Evolutionary conservation across 2,888 invertebrate genomes (phyloP).

Genomic region (Pterobdella sp.): DNA sequence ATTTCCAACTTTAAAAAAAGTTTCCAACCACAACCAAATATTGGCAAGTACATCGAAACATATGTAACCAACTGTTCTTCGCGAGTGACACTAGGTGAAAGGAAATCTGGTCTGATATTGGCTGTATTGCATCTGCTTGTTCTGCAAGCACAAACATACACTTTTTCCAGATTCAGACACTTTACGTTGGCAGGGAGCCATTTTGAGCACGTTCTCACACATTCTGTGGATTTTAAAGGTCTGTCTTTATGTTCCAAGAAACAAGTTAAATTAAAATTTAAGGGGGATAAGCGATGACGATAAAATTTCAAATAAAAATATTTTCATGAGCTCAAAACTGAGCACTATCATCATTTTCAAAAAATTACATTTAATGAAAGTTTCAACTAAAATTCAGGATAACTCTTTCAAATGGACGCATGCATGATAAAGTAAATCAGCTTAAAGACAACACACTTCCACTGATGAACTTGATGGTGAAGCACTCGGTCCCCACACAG

Average conservation of each 20-base stretch:
- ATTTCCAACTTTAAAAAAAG: no score
- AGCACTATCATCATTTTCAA: not conserved
- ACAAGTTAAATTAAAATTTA: no score
- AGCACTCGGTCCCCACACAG: slow-evolving; percentile 1
- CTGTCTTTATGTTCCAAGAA: no score
- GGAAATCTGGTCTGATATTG: not conserved
- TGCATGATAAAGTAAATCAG: not conserved
- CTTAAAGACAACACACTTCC: not conserved
- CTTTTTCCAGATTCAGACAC: not conserved
- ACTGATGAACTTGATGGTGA: not conserved
- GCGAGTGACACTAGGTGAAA: not conserved
- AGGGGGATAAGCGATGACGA: not conserved
- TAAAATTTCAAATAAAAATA: not conserved
- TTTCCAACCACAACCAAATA: no score
- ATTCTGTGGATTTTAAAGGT: no score
- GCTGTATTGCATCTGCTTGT: not conserved
- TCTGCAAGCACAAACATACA: not conserved
- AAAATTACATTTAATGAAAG: not conserved
- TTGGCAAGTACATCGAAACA: not conserved
- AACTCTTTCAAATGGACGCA: not conserved
- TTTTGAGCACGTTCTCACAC: not conserved
- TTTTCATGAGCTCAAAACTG: not conserved
- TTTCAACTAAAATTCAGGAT: not conserved
- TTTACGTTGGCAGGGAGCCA: not conserved
- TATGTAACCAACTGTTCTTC: not conserved